Evolutionary conservation across 1,140 invertebrate species (phyloP).

Genomic region (Ceratoteleas bidentatus): DNA sequence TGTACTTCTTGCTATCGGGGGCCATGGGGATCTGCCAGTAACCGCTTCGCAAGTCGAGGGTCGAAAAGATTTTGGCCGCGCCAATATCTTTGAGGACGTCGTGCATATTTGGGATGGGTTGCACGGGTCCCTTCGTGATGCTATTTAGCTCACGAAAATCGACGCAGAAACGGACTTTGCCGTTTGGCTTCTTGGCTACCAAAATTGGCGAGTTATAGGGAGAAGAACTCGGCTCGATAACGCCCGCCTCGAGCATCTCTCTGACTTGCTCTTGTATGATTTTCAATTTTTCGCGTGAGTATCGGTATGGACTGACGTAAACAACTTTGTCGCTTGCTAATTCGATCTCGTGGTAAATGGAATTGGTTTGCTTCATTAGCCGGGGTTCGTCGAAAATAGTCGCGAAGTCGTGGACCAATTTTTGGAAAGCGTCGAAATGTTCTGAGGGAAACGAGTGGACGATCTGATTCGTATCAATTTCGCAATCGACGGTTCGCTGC

Average conservation of each 20-base stretch:
- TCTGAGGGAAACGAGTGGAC: slow-evolving; percentile 1
- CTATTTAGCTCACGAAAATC: slow-evolving; percentile 69
- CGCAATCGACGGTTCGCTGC: too few species aligned
- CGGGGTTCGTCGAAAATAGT: slow-evolving; percentile 6
- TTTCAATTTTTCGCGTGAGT: neutral
- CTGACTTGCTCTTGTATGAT: neutral
- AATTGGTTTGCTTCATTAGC: slow-evolving; percentile 26
- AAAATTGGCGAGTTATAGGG: slow-evolving; percentile 78
- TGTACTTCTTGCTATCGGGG: slow-evolving; percentile 50
- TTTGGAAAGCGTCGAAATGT: neutral
- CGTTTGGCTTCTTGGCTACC: slow-evolving; percentile 79
- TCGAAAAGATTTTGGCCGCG: too few species aligned
- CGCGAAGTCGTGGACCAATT: neutral
- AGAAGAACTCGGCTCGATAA: slow-evolving; percentile 67
- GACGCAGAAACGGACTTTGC: slow-evolving; percentile 20
- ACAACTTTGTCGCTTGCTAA: neutral
- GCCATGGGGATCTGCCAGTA: slow-evolving; percentile 76
- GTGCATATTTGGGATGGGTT: slow-evolving; percentile 63
- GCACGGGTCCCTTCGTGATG: slow-evolving; percentile 66
- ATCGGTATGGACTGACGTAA: neutral
- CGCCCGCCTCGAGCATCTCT: slow-evolving; percentile 48
- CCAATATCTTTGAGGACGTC: slow-evolving; percentile 47
- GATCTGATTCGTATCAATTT: neutral
- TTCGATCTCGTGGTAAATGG: slow-evolving; percentile 11
- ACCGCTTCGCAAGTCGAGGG: too few species aligned